phyloP scores from a whole-genome alignment of 2,797 vertebrate species.

The Phrynocephalus forsythii region DNA sequence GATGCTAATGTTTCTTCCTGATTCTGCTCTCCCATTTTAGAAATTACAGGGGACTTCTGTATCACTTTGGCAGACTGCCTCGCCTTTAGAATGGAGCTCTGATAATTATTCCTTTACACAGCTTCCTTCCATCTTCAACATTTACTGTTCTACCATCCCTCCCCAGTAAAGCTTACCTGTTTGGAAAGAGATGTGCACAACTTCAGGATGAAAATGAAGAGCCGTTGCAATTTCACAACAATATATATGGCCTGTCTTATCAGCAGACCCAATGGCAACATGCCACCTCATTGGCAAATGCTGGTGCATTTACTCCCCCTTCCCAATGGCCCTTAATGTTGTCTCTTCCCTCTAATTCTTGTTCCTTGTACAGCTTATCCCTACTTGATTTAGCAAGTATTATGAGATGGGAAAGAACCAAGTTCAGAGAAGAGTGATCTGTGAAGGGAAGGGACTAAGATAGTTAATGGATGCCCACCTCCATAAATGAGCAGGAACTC shows the following conservation, averaged over 20 bases:
- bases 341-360: not conserved
- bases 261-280: slow-evolving; percentile 17
- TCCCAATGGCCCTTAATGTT: not conserved
- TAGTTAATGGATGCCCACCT: no score
- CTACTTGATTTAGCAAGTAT: not conserved
- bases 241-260: slow-evolving; percentile 16
- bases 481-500: no score
- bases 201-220: not conserved
- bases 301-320: not conserved
- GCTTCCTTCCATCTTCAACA: no score
- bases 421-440: not conserved
- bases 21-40: not conserved
- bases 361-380: not conserved
- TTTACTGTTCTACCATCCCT: not conserved
- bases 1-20: not conserved
- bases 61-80: not conserved
- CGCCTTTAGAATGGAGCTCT: not conserved
- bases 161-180: slow-evolving; percentile 7
- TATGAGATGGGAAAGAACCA: not conserved
- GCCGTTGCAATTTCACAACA: not conserved
- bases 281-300: not conserved
- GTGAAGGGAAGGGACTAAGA: not conserved
- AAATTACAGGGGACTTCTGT: not conserved
- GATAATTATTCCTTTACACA: no score
- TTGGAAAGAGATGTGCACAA: not conserved